Evolutionary conservation across 2,888 invertebrate genomes (phyloP).

Genomic region (Fragum whitleyi): DNA sequence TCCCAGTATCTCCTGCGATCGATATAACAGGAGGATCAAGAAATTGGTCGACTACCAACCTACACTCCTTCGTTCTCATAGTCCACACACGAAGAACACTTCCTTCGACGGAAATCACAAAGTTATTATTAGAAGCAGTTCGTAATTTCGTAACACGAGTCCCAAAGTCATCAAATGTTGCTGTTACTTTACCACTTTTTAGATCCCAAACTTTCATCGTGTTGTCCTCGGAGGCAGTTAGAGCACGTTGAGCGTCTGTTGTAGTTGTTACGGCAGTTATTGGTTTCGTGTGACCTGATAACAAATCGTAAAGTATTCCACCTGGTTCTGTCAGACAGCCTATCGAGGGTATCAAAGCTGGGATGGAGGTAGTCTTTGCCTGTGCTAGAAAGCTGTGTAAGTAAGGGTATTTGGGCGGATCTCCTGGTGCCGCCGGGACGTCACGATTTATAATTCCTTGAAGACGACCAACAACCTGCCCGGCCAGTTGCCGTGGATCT

Average conservation of each 20-base stretch:
- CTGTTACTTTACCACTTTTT: conserved; percentile 78
- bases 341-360: conserved; percentile 80
- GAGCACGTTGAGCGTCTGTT: conserved; percentile 78
- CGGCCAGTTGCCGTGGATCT: conserved; percentile 93
- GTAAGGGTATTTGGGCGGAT: conserved; percentile 80
- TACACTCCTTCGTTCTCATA: conserved; percentile 70
- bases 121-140: conserved; percentile 72
- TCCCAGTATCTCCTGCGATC: conserved; percentile 77
- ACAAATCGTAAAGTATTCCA: conserved; percentile 80
- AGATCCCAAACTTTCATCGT: conserved; percentile 84
- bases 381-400: conserved; percentile 77
- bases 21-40: conserved; percentile 80
- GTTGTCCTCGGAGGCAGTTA: conserved; percentile 82
- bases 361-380: conserved; percentile 75
- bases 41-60: conserved; percentile 71
- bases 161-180: conserved; percentile 78
- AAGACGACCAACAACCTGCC: conserved; percentile 88
- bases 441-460: conserved; percentile 81
- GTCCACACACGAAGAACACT: conserved; percentile 79
- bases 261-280: conserved; percentile 81
- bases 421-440: conserved; percentile 78
- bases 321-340: conserved; percentile 83
- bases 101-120: conserved; percentile 78
- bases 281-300: conserved; percentile 81
- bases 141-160: conserved; percentile 75